Evolutionary conservation across 1,140 invertebrate genomes (phyloP), one percentile per base, ranked within the genome.

Genomic region (Camponotus pennsylvanicus): DNA sequence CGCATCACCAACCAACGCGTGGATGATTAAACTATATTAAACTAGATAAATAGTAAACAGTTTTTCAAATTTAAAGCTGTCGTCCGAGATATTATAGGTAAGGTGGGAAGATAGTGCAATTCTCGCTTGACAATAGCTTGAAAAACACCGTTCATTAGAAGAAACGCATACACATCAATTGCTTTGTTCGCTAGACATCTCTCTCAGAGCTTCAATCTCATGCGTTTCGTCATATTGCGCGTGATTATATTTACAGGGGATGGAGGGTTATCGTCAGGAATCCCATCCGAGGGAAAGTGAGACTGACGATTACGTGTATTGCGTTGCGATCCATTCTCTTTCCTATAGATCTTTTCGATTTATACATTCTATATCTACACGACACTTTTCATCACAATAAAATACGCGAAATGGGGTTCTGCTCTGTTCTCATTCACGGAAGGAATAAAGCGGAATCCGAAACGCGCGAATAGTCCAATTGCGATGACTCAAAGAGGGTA

Each of bases 41-140:
- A 80, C 27, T 70, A 70, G 5, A 42, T 13, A 52, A 52, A 52
- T 57, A 11, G 18, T 34, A 55, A 80, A 69, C n/a, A 1, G 67
- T 80, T 80, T 4, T 80, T 34, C n/a, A 79, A 32, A 34, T 69
- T 80, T 80, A 80, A 80, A 80, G 45, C 64, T 80, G 13, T 80
- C 45, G 13, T 79, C 45, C 77, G 55, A 64, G 63, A 5, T 52
- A 18, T 64, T 59, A n/a, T 11, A 21, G 61, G 32, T 27, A 32
- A 69, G 40, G 34, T 52, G 40, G 18, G 7, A 9, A 67, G n/a
- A 15, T 57, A 4, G 15, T 57, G 3, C 32, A 18, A 11, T 13
- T 69, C 37, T 13, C 21, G 57, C n/a, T 77, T 63, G 21, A 45
- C 37, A 59, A 61, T 45, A 32, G 7, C 21, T 67, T 0, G 64